These are phyloP conservation scores for Apodemia duryi DNA, from an alignment of 2,888 invertebrate genomes.

Conservation along the genomic window DNA sequence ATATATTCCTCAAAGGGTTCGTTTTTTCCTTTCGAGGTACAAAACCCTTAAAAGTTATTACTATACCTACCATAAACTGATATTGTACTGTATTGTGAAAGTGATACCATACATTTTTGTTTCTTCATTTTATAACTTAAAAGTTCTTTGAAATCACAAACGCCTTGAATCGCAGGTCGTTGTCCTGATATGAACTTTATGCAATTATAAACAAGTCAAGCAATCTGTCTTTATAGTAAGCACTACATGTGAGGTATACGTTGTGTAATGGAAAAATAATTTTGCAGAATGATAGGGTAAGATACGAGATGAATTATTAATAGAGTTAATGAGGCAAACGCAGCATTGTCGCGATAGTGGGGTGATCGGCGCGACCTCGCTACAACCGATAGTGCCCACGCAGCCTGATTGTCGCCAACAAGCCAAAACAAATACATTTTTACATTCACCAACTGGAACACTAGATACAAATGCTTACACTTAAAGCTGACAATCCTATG, in stretches of 20 bases:
- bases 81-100: too few species aligned
- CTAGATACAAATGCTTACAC: constrained; percentile 19
- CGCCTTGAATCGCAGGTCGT: constrained; percentile 32
- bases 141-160: constrained; percentile 23
- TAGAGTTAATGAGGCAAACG: constrained; percentile 66
- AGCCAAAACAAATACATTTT: constrained; percentile 48
- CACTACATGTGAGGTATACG: too few species aligned
- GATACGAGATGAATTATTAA: constrained; percentile 73
- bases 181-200: constrained; percentile 23
- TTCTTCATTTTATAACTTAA: too few species aligned
- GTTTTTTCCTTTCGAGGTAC: too few species aligned
- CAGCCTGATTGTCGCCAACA: constrained; percentile 75
- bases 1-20: too few species aligned
- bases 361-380: constrained; percentile 74
- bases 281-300: constrained; percentile 56
- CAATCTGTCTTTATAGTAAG: too few species aligned
- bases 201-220: constrained; percentile 22
- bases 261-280: constrained; percentile 52
- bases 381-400: constrained; percentile 67
- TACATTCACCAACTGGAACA: constrained; percentile 36
- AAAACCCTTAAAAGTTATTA: too few species aligned
- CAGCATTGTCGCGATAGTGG: constrained; percentile 57
- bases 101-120: too few species aligned
- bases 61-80: too few species aligned
- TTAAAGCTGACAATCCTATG: constrained; percentile 17